Evolutionary conservation across 2,888 invertebrate species (phyloP).

Genomic region (Apodemia duryi): DNA sequence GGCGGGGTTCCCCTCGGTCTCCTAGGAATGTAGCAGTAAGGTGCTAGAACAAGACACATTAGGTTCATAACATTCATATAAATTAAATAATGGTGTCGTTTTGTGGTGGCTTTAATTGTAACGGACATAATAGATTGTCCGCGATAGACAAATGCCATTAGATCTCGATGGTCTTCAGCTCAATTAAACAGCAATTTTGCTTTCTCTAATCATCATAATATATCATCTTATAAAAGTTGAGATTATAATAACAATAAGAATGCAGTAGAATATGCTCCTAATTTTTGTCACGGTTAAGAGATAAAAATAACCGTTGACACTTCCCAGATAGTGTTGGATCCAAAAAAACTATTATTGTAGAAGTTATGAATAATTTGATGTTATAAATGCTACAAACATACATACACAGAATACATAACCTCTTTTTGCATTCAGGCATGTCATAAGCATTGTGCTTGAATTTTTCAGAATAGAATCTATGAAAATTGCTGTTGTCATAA

Average conservation of each 20-base stretch:
- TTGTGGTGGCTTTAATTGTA: too few relatives aligned
- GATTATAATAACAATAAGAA: neutral
- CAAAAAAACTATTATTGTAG: too few relatives aligned
- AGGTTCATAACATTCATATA: slow-evolving; percentile 12
- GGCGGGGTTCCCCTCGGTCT: slow-evolving; percentile 11
- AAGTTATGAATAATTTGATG: too few relatives aligned
- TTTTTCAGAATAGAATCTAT: too few relatives aligned
- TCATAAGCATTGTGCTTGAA: too few relatives aligned
- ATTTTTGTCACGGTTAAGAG: too few relatives aligned
- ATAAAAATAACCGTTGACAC: neutral
- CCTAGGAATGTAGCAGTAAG: slow-evolving; percentile 13
- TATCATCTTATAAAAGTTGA: too few relatives aligned
- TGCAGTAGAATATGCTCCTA: neutral
- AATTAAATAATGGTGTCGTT: neutral
- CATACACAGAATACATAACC: neutral
- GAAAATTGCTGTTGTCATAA: too few relatives aligned
- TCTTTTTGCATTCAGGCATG: too few relatives aligned
- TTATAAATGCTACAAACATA: too few relatives aligned
- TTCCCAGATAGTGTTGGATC: neutral
- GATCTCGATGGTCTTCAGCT: neutral
- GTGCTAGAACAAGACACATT: slow-evolving; percentile 14
- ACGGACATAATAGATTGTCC: neutral
- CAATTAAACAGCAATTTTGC: neutral
- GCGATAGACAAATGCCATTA: neutral
- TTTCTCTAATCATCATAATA: too few relatives aligned